Conservation (phyloP, 2,888 invertebrate species). For the Pammene aurita region DNA sequence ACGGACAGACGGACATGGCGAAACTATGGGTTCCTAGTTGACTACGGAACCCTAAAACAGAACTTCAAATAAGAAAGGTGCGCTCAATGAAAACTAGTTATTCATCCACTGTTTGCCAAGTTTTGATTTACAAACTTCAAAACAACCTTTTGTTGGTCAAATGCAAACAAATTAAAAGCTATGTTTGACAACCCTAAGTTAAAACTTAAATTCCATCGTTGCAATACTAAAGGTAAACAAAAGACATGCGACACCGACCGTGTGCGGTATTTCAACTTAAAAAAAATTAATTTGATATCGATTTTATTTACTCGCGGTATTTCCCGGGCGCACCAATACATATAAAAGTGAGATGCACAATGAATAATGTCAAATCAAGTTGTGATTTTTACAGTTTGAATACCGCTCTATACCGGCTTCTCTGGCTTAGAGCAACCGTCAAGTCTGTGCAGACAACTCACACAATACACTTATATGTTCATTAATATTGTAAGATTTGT, state of each 20-base stretch:
- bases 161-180: conserved; percentile 40
- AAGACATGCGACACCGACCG: conserved; percentile 56
- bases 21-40: too few relatives aligned
- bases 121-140: conserved; percentile 37
- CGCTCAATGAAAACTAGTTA: conserved; percentile 29
- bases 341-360: too few relatives aligned
- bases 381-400: neutral
- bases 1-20: too few relatives aligned
- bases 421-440: conserved; percentile 6
- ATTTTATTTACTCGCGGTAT: too few relatives aligned
- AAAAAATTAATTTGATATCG: too few relatives aligned
- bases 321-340: too few relatives aligned
- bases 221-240: conserved; percentile 51
- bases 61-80: neutral
- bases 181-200: conserved; percentile 41
- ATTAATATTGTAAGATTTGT: neutral
- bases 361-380: too few relatives aligned
- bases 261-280: neutral
- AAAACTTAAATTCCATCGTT: conserved; percentile 39
- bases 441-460: conserved; percentile 3
- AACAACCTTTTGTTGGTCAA: conserved; percentile 33
- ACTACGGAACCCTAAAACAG: too few relatives aligned
- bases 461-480: neutral
- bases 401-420: conserved; percentile 11
- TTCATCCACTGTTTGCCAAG: conserved; percentile 1